phyloP scores from a whole-genome alignment of 2,797 vertebrate genomes.

The Silurus aristotelis region DNA sequence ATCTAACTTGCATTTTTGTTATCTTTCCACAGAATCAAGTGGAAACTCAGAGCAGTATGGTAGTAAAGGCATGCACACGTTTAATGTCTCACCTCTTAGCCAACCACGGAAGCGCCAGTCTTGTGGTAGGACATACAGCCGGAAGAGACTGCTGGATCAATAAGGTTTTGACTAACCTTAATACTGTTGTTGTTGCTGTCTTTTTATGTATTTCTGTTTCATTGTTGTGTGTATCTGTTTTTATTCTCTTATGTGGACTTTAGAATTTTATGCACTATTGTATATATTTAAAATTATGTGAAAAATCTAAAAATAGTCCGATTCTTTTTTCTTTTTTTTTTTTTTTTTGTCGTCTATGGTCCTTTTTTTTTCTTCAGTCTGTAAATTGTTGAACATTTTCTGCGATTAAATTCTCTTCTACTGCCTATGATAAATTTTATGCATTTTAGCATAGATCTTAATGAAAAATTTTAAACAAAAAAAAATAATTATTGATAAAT shows the following conservation, averaged over 20 bases:
- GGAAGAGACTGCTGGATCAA: conserved; percentile 83
- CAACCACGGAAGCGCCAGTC: conserved; percentile 55
- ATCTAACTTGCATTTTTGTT: conserved; percentile 43
- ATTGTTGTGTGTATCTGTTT: conserved; percentile 3
- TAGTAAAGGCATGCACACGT: conserved; percentile 47
- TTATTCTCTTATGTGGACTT: not conserved
- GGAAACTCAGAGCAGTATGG: conserved; percentile 59
- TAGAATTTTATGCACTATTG: conserved; percentile 26
- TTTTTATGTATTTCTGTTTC: conserved; percentile 23
- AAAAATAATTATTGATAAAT: not conserved
- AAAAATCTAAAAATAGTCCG: conserved; percentile 17
- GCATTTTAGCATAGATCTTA: not conserved
- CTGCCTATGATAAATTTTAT: too few species aligned
- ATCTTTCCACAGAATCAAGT: conserved; percentile 25
- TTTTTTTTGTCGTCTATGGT: conserved; percentile 1
- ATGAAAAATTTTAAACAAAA: not conserved
- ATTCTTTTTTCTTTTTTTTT: not conserved
- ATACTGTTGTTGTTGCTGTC: not conserved
- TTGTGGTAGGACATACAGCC: conserved; percentile 76
- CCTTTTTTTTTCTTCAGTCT: not conserved
- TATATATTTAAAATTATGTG: conserved; percentile 30
- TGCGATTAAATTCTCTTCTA: conserved; percentile 19
- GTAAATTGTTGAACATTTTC: conserved; percentile 31
- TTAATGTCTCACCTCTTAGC: conserved; percentile 73
- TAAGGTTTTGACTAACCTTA: conserved; percentile 11